Conservation (phyloP, 2,888 invertebrate species). For the Polymixis lichenea region DNA sequence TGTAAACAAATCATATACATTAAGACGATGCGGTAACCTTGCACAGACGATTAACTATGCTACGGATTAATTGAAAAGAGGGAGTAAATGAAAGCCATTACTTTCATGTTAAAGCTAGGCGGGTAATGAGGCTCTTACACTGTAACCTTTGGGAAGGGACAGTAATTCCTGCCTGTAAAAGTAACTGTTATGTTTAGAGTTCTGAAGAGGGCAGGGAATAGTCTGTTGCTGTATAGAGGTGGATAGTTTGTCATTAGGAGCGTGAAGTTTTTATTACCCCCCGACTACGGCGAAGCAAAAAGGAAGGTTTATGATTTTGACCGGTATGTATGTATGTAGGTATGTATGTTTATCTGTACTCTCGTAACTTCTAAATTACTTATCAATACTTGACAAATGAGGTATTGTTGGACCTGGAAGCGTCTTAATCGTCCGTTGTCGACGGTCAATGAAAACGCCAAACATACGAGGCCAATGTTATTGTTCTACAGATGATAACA, state of each 20-base stretch:
- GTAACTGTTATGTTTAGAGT: constrained; percentile 16
- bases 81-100: constrained; percentile 35
- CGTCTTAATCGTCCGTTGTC: no score
- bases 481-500: no score
- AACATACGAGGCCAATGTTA: no score
- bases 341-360: no score
- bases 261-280: background rate
- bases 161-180: constrained; percentile 1
- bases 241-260: background rate
- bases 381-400: no score
- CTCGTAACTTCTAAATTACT: no score
- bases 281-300: no score
- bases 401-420: no score
- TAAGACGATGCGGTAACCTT: background rate
- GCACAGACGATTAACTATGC: constrained; percentile 36
- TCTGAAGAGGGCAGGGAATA: background rate
- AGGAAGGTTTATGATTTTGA: no score
- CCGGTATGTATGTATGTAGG: no score
- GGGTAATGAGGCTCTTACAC: constrained; percentile 6
- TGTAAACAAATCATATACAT: constrained; percentile 28
- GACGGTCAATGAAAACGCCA: no score
- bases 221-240: background rate
- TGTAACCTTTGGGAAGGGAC: constrained; percentile 12
- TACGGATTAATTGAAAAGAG: constrained; percentile 43
- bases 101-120: background rate